Evolutionary conservation across 2,888 invertebrate species (phyloP), one percentile per base, ranked within the genome.

Genomic region (Drosophila gaucha): DNA sequence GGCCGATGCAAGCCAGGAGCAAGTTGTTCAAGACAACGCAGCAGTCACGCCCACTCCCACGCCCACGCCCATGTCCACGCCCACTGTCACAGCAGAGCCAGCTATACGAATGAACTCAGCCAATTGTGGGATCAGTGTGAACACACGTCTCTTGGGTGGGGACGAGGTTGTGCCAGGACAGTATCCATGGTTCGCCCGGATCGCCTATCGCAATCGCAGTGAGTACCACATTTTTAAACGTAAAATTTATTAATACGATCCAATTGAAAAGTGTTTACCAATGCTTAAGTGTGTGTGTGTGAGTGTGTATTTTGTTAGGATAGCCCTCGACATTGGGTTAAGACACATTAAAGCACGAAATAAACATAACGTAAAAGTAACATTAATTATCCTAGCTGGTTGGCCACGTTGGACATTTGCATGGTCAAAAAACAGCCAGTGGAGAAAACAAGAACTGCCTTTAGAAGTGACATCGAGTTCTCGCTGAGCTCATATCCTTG

Each of bases 141-240:
- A 69, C 54, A 85, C 85, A 8, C 91, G 92, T 46, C 92, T 94
- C 22, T 76, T 92, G 16, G 93, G 93, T 1, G 94, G 94, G 0
- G 90, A 92, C 43, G 86, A 88, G 35, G 92, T 93, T 1, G 26
- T 16, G 2, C 80, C 93, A 1, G 93, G 93, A 20, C 93, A 94
- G 71, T 94, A 93, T 80, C 94, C 94, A 0, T 94, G 94, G 94
- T 93, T 94, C 92, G 92, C 92, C 0, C 90, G 92, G 9, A 83
- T 92, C n/a, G 92, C 91, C 8, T 92, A 92, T 63, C 76, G 90
- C 2, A 92, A 92, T 62, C 88, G 74, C 82, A 89, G 92, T 92
- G 68, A 91, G 91, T 90, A 28, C 14, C 3, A 46, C 2, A 26
- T 31, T 38, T 31, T 31, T 28, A 18, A 51, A 58, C 26, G 16